A percentile compares a stretch with the other conserved stretches of the same genome.
These are phyloP conservation scores for Phyllotreta cruciferae DNA, from an alignment of 2,888 invertebrate genomes.

Conservation along the genomic window DNA sequence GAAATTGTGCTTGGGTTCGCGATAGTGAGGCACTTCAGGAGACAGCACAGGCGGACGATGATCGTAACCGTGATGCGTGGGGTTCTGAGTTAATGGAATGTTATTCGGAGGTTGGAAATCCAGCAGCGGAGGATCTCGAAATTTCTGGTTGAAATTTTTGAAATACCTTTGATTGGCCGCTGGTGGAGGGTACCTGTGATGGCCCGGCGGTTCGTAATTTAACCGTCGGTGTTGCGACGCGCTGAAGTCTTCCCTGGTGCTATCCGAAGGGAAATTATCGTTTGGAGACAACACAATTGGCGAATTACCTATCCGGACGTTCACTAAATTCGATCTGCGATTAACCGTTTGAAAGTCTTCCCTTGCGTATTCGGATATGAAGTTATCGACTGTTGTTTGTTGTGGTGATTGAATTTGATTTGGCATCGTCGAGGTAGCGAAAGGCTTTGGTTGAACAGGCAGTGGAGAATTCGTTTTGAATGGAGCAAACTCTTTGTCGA, in stretches of 20 bases:
- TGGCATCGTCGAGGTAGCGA: neutral
- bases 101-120: constrained; percentile 34
- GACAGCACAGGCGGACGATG: constrained; percentile 34
- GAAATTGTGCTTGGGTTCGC: constrained; percentile 34
- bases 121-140: constrained; percentile 29
- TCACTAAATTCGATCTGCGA: neutral
- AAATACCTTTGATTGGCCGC: constrained; percentile 16
- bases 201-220: too few relatives aligned
- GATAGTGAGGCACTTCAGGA: constrained; percentile 34
- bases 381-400: constrained; percentile 33
- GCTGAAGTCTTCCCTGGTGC: too few relatives aligned
- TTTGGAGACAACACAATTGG: constrained; percentile 3
- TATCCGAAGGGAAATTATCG: constrained; percentile 18
- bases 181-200: neutral
- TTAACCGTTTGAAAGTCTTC: constrained; percentile 29
- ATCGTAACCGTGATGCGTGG: constrained; percentile 30
- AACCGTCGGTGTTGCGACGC: too few relatives aligned
- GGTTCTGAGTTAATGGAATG: constrained; percentile 6
- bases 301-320: too few relatives aligned
- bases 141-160: constrained; percentile 26
- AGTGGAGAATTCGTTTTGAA: neutral
- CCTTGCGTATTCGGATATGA: constrained; percentile 34
- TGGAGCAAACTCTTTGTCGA: constrained; percentile 29
- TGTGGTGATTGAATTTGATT: constrained; percentile 9
- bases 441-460: neutral